phyloP scores from a whole-genome alignment of 2,797 vertebrate species.

The Rhodeus uyekii region DNA sequence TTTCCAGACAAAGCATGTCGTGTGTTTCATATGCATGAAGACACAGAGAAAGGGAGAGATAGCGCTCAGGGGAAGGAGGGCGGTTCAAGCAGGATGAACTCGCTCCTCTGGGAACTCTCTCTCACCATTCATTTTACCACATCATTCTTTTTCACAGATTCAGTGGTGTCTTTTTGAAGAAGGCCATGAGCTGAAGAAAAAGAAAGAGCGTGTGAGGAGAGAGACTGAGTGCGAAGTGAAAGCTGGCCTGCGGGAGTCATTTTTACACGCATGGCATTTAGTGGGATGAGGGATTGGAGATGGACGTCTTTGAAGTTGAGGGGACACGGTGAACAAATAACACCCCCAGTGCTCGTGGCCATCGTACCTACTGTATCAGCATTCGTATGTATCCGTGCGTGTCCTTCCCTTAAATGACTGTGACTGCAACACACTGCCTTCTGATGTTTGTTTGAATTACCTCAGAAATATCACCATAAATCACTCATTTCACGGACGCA shows the following conservation, averaged over 20 bases:
- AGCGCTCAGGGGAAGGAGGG: slow-evolving; percentile 14
- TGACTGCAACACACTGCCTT: not conserved
- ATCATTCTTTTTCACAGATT: slow-evolving; percentile 77
- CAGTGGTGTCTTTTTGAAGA: slow-evolving; percentile 71
- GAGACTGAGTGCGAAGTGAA: slow-evolving; percentile 42
- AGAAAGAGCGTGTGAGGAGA: slow-evolving; percentile 37
- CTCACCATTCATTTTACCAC: slow-evolving; percentile 74
- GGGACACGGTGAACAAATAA: slow-evolving; percentile 34
- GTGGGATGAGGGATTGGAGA: slow-evolving; percentile 65
- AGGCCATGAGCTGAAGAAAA: slow-evolving; percentile 72
- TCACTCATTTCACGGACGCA: slow-evolving; percentile 32
- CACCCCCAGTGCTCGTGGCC: not conserved
- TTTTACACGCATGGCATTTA: slow-evolving; percentile 67
- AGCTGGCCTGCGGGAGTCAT: slow-evolving; percentile 70
- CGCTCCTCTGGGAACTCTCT: slow-evolving; percentile 32
- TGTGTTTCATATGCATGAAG: slow-evolving; percentile 78
- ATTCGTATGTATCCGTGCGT: not conserved
- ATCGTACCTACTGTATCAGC: not conserved
- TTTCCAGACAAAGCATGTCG: slow-evolving; percentile 72
- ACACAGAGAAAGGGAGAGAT: slow-evolving; percentile 59
- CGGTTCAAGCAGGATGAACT: slow-evolving; percentile 12
- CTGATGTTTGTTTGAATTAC: not conserved
- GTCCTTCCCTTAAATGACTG: not conserved
- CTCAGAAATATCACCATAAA: not conserved
- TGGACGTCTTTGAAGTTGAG: slow-evolving; percentile 77